phyloP scores from a whole-genome alignment of 2,113 vertebrate genomes.

The Saguinus midas region DNA sequence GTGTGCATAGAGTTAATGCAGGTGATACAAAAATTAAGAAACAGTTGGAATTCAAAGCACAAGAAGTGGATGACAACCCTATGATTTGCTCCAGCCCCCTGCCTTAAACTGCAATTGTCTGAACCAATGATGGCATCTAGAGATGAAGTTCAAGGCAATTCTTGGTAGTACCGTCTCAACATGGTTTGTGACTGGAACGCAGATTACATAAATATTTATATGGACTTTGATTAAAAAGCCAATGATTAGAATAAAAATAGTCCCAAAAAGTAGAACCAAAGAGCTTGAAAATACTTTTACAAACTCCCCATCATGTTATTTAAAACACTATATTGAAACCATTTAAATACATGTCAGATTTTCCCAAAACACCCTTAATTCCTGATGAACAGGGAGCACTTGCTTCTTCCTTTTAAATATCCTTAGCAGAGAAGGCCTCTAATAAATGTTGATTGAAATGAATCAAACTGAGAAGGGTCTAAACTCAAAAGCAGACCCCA shows the following conservation, averaged over 20 bases:
- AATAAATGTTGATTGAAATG: background rate
- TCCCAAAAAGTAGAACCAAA: background rate
- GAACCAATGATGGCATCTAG: background rate
- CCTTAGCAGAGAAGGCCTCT: background rate
- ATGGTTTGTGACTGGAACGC: background rate
- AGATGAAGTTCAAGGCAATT: constrained; percentile 38
- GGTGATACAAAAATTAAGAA: constrained; percentile 17
- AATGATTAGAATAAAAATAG: background rate
- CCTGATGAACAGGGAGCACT: background rate
- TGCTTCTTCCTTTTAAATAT: background rate
- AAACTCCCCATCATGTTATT: background rate
- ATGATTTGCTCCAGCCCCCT: background rate
- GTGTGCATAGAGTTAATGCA: constrained; percentile 6
- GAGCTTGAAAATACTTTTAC: background rate
- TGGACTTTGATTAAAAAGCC: constrained; percentile 11
- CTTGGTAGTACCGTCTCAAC: background rate
- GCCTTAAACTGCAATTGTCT: background rate
- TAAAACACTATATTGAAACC: background rate
- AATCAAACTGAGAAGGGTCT: background rate
- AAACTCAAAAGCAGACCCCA: background rate
- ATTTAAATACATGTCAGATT: background rate
- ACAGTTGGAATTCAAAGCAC: constrained; percentile 18
- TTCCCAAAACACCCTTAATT: background rate
- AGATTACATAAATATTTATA: background rate
- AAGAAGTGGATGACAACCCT: constrained; percentile 1